Base-by-base conservation (phyloP, 1,140 invertebrate species). In the Calephelis virginiensis region DNA sequence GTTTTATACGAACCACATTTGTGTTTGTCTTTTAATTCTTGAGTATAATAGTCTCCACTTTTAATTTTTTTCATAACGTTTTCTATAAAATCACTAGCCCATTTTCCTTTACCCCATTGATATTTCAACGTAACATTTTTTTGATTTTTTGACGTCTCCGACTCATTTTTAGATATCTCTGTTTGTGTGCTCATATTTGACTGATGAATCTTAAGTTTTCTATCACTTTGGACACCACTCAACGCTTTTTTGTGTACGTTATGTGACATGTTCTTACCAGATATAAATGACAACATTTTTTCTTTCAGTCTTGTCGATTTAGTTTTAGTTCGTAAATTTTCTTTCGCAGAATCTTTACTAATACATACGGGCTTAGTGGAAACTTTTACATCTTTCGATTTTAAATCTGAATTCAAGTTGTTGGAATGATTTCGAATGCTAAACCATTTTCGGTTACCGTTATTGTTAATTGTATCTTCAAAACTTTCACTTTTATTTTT, bases 11-110 rank as follows among this genome's bases (percentile, higher is more conserved):
- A 12, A 56, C 53, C 53, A 56, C 28, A 12, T 37, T 7, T 7
- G 7, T 43, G 40, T 43, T 37, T 11, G 14, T 10, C 11, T 68
- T 68, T 73, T 17, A 71, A 65, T n/a, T 84, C 83, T 43, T 76
- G 69, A 61, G 53, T 80, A 61, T 83, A 87, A 75, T 90, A 90
- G 48, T 80, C 72, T 50, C 87, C 87, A 66, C 61, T 78, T 62
- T 75, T 80, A 13, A 90, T 77, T 64, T 87, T 89, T 61, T 71
- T 82, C 46, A 89, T 82, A 38, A 90, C 75, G 67, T 79, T 87
- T 17, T 90, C 87, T 49, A 90, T 84, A 43, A 86, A 82, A 59
- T 89, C 86, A 61, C 75, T 87, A 0, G 84, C 79, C 78, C 78
- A 78, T 66, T 81, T 85, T 37, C 66, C 75, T 73, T 83, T 85